Base-by-base conservation (phyloP, 2,888 invertebrate species). In the Baronia brevicornis region DNA sequence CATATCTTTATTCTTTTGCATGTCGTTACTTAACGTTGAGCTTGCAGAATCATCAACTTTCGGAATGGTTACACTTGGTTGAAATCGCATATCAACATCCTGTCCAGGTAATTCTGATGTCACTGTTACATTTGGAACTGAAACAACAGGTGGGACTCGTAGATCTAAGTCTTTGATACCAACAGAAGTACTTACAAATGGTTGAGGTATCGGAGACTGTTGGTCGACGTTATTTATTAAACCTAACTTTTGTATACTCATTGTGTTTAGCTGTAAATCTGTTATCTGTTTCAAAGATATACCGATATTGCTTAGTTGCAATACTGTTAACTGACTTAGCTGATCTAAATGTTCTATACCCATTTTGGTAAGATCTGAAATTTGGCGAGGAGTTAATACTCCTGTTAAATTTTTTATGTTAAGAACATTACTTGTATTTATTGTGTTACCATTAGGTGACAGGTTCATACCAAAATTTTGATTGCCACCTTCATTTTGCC, bases 281-380 rank as follows among this genome's bases (percentile, higher is more conserved):
- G 85, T 85, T 28, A 89, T 87, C 63, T 89, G 88, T 48, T 78
- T 75, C 33, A 88, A 62, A 3, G 87, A 87, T 29, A 89, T 69
- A 6, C 89, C 89, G 46, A 88, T 84, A 51, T 84, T 85, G 54
- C 87, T 88, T 24, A 89, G 57, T 48, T 88, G 88, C 17, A 86
- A 77, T 36, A 89, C 86, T 23, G 88, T 88, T 33, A 89, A 64
- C 53, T 88, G 87, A 41, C 86, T 78, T 43, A 89, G 66, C 50
- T 89, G 88, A 48, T 88, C 87, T 52, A 89, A 71, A 62, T 87
- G 88, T 33, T 84, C 85, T 23, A 89, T 87, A 32, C 89, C 88
- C 68, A 88, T 77, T 62, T 84, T 84, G 3, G 82, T 75, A 23
- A 89, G 70, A 51, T 87, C 87, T n/a, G 79, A 70, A 54, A 89